These are phyloP conservation scores for Cyaniris semiargus DNA, from an alignment of 2,888 invertebrate species.

Conservation along the genomic window DNA sequence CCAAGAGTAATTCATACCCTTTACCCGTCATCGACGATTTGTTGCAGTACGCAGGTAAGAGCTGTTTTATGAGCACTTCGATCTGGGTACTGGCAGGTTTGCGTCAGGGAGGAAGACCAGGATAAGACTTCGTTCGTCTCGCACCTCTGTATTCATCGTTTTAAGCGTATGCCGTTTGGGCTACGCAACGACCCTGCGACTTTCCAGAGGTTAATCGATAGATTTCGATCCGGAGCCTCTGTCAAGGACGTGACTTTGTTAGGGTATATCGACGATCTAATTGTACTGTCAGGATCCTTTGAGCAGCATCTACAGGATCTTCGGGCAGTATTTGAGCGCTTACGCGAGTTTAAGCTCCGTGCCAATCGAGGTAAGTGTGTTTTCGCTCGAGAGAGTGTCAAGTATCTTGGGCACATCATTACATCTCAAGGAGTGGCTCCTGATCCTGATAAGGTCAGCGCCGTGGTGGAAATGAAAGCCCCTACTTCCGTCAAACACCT, in stretches of 20 bases:
- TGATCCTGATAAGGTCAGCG: no score
- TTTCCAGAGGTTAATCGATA: neutral
- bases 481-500: no score
- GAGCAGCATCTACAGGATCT: neutral
- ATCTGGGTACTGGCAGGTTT: constrained; percentile 55
- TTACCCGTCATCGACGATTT: constrained; percentile 57
- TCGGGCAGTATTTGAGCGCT: neutral
- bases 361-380: neutral
- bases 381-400: neutral
- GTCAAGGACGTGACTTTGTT: neutral
- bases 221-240: neutral
- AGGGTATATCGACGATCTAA: neutral
- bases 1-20: constrained; percentile 48
- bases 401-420: no score
- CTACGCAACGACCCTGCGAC: neutral
- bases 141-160: constrained; percentile 48
- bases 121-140: constrained; percentile 28
- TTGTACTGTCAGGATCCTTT: neutral
- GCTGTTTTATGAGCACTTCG: constrained; percentile 49
- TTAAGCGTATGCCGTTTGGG: constrained; percentile 46
- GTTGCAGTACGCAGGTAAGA: constrained; percentile 48
- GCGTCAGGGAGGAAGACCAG: constrained; percentile 8
- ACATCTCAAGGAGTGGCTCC: no score
- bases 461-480: no score
- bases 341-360: neutral